These are phyloP conservation scores for Pseudomugil tenellus DNA, from an alignment of 2,797 vertebrate species.

Conservation along the genomic window DNA sequence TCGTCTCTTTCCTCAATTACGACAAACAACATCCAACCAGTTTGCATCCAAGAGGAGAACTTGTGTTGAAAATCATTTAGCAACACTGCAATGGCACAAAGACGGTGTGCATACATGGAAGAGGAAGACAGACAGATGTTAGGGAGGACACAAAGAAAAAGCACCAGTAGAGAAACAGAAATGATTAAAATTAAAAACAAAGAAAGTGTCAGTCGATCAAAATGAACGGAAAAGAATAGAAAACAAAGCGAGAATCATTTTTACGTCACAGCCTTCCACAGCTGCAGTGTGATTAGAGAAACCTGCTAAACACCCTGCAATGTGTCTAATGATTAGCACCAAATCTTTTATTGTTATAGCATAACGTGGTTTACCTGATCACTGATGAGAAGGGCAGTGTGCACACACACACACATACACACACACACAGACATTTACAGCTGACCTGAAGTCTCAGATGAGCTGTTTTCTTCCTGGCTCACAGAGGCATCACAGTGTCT, in stretches of 20 bases:
- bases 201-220: conserved; percentile 32
- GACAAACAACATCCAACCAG: too few species aligned
- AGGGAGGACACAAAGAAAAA: conserved; percentile 27
- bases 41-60: too few species aligned
- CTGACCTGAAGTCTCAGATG: too few species aligned
- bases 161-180: conserved; percentile 37
- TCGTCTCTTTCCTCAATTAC: too few species aligned
- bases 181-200: conserved; percentile 39
- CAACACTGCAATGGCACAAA: conserved; percentile 8
- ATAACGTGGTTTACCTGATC: conserved; percentile 51
- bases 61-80: neutral
- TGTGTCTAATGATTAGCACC: conserved; percentile 42
- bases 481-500: neutral
- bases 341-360: conserved; percentile 52
- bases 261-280: conserved; percentile 38
- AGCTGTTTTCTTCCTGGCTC: too few species aligned
- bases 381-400: conserved; percentile 34
- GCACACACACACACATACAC: too few species aligned
- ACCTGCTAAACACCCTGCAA: conserved; percentile 52
- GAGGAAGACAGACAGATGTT: conserved; percentile 33
- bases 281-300: conserved; percentile 63
- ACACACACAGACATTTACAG: too few species aligned
- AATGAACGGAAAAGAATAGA: conserved; percentile 28
- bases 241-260: conserved; percentile 58
- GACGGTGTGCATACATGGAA: conserved; percentile 4